These are phyloP conservation scores for Bimastos eiseni DNA, from an alignment of 2,888 invertebrate species.

Conservation along the genomic window DNA sequence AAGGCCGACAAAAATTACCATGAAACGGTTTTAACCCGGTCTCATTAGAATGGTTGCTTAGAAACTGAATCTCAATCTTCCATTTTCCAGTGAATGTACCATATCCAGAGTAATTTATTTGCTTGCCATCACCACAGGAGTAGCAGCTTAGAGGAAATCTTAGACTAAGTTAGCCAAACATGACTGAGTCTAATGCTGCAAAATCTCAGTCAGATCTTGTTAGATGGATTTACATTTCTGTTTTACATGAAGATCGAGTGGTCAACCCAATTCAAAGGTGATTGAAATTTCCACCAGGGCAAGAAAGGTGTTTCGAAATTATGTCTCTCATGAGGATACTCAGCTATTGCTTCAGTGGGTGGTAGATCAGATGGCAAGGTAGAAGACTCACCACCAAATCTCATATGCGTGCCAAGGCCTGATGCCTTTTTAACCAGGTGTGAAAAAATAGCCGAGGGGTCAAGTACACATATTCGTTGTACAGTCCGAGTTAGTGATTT, in stretches of 20 bases:
- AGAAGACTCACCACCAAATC: no score
- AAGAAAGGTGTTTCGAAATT: no score
- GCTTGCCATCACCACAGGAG: background rate
- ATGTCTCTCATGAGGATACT: no score
- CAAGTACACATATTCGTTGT: no score
- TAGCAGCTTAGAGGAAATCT: background rate
- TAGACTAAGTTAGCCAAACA: background rate
- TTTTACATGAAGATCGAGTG: background rate
- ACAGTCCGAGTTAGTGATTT: no score
- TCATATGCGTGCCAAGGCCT: no score
- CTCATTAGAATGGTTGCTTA: background rate
- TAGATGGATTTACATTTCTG: background rate
- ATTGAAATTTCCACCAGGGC: background rate
- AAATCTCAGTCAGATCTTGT: conserved; percentile 9
- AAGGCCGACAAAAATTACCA: background rate
- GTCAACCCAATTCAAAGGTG: no score
- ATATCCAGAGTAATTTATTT: background rate
- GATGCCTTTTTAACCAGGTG: no score
- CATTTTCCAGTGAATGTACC: background rate
- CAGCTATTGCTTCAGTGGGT: no score
- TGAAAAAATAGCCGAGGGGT: no score
- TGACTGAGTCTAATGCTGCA: background rate
- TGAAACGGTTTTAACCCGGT: background rate
- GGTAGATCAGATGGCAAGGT: no score
- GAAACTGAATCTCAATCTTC: background rate